Evolutionary conservation across 2,888 invertebrate species (phyloP), one percentile per base, ranked within the genome.

Genomic region (Limnephilus lunatus): DNA sequence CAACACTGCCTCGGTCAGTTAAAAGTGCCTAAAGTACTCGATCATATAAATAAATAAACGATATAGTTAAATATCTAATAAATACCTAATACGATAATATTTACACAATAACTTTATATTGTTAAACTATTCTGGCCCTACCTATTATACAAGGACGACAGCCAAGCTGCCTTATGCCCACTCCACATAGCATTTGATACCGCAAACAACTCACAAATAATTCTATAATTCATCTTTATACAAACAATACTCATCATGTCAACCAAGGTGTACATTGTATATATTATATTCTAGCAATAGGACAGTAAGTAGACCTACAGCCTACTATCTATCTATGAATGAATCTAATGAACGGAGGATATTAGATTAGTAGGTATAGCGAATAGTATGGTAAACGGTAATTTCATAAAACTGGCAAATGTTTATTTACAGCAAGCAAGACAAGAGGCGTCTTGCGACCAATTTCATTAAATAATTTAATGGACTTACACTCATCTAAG

Each of bases 41-140:
- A 90, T 86, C 91, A 93, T 89, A 68, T 68, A 91, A 96, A 96
- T 96, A 96, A 96, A 96, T 96, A 96, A 96, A 96, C 95, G 95
- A 96, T 96, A 95, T 91, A 89, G 92, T 96, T 96, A 96, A 96
- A 96, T 96, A 96, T 96, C 96, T 96, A 96, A 96, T 96, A 96
- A 96, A 96, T 96, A 96, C 96, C 96, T 96, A 96, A 93, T 90
- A 86, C 95, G 95, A 94, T 94, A 95, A 96, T 96, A 96, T 96
- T 95, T 96, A 96, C 96, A 96, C 95, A 95, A 90, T 87, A 92
- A 95, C 86, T 92, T 31, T 35, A 82, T 91, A 91, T 88, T 90
- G 44, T 91, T 85, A 90, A 88, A 85, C 89, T 86, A 91, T 81
- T 85, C 91, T 68, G 68, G 83, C 25, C 81, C 82, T 30, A 91